Evolutionary conservation across 2,797 vertebrate genomes (phyloP).

Genomic region (Scomberomorus guttatus): DNA sequence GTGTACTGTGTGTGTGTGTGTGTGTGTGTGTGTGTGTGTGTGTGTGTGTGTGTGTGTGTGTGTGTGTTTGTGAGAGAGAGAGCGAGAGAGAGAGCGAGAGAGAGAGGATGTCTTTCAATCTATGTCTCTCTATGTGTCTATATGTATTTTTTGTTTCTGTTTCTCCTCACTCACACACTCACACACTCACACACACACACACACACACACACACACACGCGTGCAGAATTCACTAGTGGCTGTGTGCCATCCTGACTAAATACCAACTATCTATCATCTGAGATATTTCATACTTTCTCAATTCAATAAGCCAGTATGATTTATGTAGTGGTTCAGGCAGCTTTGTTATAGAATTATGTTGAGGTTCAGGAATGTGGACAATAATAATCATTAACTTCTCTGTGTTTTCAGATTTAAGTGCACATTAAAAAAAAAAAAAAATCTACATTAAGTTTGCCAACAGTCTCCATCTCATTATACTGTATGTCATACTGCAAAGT

Average conservation of each 20-base stretch:
- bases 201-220: constrained; percentile 14
- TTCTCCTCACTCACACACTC: constrained; percentile 17
- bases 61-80: background rate
- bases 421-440: constrained; percentile 11
- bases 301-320: constrained; percentile 77
- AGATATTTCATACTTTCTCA: constrained; percentile 74
- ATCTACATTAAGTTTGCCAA: background rate
- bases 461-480: background rate
- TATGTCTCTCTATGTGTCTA: constrained; percentile 8
- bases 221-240: constrained; percentile 52
- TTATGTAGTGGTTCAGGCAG: constrained; percentile 63
- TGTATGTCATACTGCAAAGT: background rate
- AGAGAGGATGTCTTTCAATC: constrained; percentile 40
- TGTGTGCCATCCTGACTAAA: constrained; percentile 72
- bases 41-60: no score
- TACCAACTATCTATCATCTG: constrained; percentile 78
- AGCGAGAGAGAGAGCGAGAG: background rate
- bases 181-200: constrained; percentile 23
- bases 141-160: background rate
- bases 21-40: constrained; percentile 4
- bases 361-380: constrained; percentile 41
- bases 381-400: constrained; percentile 46
- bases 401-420: constrained; percentile 35
- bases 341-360: constrained; percentile 46
- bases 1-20: background rate